Base-by-base conservation (phyloP, 1,140 invertebrate species). In the Caenorhabditis remanei region DNA sequence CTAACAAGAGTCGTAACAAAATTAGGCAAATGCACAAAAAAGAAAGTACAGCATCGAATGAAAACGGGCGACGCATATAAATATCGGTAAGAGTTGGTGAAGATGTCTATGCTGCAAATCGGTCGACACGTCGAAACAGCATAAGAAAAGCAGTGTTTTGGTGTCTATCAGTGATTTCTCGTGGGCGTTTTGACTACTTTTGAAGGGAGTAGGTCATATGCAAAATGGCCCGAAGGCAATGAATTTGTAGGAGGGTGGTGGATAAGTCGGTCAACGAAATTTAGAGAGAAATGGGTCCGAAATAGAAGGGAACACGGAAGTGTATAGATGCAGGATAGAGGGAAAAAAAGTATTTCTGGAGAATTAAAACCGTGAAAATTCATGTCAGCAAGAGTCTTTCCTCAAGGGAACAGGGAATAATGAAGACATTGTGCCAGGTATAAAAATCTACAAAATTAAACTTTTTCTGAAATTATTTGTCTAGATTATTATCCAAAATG, bases 91-190 rank as follows among this genome's bases (percentile, higher is more conserved):
- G 16, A 43, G 46, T 2, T 43, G 65, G 65, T 71, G 65, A 46
- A 71, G 41, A 71, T 63, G 65, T 71, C 1, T 24, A 7, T 63
- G 21, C 5, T 16, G 19, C 19, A 63, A 43, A 5, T 71, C 13
- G 46, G 8, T 43, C 19, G 24, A 43, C 9, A 16, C 41, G 13
- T 46, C 14, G 46, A 71, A 43, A 71, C 41, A 43, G 16, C 13
- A 11, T 6, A 21, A 71, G 40, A 14, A 43, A n/a, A 71, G 65
- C 40, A 7, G 61, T 32, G 21, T 63, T 63, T 63, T 71, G 65
- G 8, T 71, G 65, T 71, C 65, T 71, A 71, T 71, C 65, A 71
- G 40, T 71, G 65, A 71, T 71, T 71, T 71, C 65, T 71, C 16
- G 65, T 43, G 16, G 65, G 65, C 65, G 65, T 67, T 43, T 16